Percentiles rank a stretch among this genome's conserved stretches.
Conservation (phyloP, 2,888 invertebrate species). For the Tuta absoluta region DNA sequence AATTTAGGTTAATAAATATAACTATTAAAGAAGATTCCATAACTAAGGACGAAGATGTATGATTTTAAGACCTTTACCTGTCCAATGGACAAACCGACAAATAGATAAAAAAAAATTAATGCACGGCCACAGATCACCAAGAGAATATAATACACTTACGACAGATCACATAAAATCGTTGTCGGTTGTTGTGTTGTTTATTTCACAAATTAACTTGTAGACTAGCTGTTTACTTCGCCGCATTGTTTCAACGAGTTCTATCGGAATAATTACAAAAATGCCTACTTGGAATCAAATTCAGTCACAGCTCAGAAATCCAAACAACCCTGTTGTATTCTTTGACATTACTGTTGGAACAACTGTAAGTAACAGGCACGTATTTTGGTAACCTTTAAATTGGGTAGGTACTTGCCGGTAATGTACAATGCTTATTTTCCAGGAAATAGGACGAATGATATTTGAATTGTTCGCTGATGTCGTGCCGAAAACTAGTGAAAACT, state of each 20-base stretch:
- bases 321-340: slow-evolving; percentile 99
- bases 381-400: background rate
- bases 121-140: too few species aligned
- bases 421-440: slow-evolving; percentile 74
- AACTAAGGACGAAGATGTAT: too few species aligned
- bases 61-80: too few species aligned
- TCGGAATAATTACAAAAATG: slow-evolving; percentile 74
- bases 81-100: too few species aligned
- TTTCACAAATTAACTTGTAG: too few species aligned
- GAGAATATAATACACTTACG: too few species aligned
- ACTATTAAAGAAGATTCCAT: too few species aligned
- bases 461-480: slow-evolving; percentile 98
- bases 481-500: slow-evolving; percentile 98
- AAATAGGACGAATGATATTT: slow-evolving; percentile 98
- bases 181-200: background rate
- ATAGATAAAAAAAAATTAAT: too few species aligned
- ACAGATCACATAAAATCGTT: too few species aligned
- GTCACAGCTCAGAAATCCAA: slow-evolving; percentile 92
- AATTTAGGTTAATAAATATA: too few species aligned
- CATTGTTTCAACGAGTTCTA: background rate
- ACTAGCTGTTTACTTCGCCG: too few species aligned
- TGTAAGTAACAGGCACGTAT: slow-evolving; percentile 69
- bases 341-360: slow-evolving; percentile 98
- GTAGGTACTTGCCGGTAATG: background rate
- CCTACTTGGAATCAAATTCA: slow-evolving; percentile 98